These are phyloP conservation scores for Takifugu bimaculatus DNA, from an alignment of 2,113 vertebrate genomes.

Conservation along the genomic window DNA sequence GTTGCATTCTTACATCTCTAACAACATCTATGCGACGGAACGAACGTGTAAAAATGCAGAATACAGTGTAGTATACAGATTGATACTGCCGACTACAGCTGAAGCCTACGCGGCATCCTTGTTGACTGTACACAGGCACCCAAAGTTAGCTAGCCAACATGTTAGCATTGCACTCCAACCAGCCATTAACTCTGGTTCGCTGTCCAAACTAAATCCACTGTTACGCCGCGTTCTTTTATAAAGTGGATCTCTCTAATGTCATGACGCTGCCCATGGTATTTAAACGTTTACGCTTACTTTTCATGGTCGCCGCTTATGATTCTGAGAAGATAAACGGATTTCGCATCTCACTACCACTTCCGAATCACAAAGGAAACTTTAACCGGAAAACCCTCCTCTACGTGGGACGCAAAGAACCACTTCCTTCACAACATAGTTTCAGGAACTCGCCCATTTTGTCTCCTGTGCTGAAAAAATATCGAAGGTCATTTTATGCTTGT, in stretches of 20 bases:
- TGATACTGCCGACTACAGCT: background rate
- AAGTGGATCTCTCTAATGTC: background rate
- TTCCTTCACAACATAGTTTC: constrained; percentile 36
- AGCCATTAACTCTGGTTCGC: constrained; percentile 5
- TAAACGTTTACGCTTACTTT: constrained; percentile 38
- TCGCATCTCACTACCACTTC: constrained; percentile 55
- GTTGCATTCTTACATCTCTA: background rate
- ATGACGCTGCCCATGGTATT: too few relatives aligned
- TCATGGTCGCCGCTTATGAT: constrained; percentile 51
- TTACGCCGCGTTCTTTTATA: background rate
- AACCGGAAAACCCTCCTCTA: constrained; percentile 66
- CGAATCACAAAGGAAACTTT: constrained; percentile 74
- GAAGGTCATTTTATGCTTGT: background rate
- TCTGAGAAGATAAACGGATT: constrained; percentile 33
- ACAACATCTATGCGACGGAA: background rate
- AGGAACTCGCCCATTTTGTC: background rate
- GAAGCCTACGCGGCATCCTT: background rate
- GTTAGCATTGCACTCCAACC: constrained; percentile 44
- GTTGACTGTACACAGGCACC: constrained; percentile 23
- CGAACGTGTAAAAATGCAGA: background rate
- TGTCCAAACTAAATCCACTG: background rate
- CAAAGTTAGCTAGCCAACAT: constrained; percentile 40
- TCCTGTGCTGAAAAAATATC: background rate
- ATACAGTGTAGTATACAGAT: background rate
- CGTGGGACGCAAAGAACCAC: constrained; percentile 38